Percentiles rank a stretch among this genome's conserved stretches.
Evolutionary conservation across 2,888 invertebrate species (phyloP).

Genomic region (Ctenicera cuprea): DNA sequence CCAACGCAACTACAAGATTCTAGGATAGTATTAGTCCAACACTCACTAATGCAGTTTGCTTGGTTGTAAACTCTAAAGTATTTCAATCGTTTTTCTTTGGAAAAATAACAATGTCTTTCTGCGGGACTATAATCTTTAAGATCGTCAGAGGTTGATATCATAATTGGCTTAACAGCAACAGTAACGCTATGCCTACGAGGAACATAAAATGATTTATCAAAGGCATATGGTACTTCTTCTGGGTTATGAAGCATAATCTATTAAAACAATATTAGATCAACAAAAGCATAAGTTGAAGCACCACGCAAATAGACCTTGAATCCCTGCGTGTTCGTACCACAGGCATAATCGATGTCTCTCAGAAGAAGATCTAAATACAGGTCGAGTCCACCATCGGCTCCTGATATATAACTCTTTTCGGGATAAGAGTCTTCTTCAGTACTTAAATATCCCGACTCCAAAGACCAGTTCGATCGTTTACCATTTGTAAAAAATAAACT

Average conservation of each 20-base stretch:
- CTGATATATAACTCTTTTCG: too few species aligned
- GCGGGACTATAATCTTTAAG: conserved; percentile 79
- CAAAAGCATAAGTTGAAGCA: too few species aligned
- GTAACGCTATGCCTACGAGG: conserved; percentile 83
- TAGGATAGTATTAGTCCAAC: conserved; percentile 80
- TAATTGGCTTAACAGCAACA: conserved; percentile 83
- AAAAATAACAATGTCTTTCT: conserved; percentile 82
- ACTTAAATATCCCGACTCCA: too few species aligned
- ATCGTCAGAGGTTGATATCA: conserved; percentile 84
- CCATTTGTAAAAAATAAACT: too few species aligned
- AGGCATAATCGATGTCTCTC: too few species aligned
- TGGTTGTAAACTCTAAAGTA: conserved; percentile 84
- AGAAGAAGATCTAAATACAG: too few species aligned
- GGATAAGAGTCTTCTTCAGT: too few species aligned
- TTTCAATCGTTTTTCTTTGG: conserved; percentile 77
- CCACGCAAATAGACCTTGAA: too few species aligned
- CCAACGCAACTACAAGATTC: conserved; percentile 80
- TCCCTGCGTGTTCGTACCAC: too few species aligned
- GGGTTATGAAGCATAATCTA: conserved; percentile 82
- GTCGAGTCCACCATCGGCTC: too few species aligned
- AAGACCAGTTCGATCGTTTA: too few species aligned
- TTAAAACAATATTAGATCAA: too few species aligned
- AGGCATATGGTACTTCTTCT: conserved; percentile 80
- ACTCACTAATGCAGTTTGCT: conserved; percentile 84
- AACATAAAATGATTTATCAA: conserved; percentile 82